phyloP scores from a whole-genome alignment of 2,797 vertebrate genomes.

The Adelosebastes latens region DNA sequence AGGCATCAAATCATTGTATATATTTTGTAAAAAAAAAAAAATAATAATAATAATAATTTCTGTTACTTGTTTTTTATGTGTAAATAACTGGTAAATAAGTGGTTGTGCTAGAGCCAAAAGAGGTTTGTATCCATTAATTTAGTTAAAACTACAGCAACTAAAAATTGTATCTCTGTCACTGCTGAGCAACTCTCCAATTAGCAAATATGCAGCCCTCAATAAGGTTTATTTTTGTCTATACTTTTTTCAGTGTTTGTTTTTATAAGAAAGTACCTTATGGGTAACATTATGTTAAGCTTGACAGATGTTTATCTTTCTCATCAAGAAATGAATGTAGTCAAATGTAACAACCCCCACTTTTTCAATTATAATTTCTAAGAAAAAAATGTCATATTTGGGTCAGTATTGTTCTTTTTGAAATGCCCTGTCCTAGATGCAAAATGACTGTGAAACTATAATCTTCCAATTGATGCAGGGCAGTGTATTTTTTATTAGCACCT shows the following conservation, averaged over 20 bases:
- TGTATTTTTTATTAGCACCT: not conserved
- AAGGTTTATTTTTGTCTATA: not conserved
- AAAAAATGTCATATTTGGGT: not conserved
- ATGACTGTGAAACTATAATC: not conserved
- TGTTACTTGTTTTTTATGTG: not conserved
- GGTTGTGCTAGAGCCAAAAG: not conserved
- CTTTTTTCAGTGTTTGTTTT: not conserved
- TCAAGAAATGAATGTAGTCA: not conserved
- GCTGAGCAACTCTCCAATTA: not conserved
- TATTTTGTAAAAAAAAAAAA: not conserved
- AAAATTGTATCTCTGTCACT: not conserved
- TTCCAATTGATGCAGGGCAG: rapidly evolving
- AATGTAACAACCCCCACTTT: not conserved
- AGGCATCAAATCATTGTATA: no score
- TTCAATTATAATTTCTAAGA: not conserved
- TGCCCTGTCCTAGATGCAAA: not conserved
- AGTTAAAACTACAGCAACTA: not conserved
- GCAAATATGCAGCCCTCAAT: not conserved
- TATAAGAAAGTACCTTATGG: not conserved
- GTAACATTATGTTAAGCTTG: not conserved
- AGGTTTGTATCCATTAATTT: not conserved
- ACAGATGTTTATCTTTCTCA: not conserved
- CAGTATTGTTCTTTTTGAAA: not conserved
- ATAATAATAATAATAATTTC: no score
- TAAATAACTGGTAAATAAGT: not conserved